Evolutionary conservation across 2,888 invertebrate genomes (phyloP).

Genomic region (Eucriotettix oculatus): DNA sequence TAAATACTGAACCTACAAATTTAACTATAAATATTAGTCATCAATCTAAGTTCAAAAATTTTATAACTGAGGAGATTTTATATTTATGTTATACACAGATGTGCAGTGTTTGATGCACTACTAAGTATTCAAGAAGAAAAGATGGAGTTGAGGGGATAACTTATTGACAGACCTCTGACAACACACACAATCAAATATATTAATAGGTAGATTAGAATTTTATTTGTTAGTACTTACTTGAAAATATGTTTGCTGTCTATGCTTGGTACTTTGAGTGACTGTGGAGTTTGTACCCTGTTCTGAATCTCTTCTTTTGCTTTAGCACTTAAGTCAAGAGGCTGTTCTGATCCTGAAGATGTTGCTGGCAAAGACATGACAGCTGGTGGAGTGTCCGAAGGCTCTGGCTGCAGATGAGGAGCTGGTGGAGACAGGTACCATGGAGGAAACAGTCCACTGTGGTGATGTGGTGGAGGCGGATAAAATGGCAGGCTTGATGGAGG

Average conservation of each 20-base stretch:
- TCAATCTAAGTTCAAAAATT: too few species aligned
- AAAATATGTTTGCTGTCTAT: constrained; percentile 44
- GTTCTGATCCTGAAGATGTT: constrained; percentile 33
- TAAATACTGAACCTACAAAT: too few species aligned
- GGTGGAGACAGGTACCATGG: constrained; percentile 32
- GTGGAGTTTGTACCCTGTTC: constrained; percentile 2
- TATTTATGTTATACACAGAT: too few species aligned
- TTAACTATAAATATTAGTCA: too few species aligned
- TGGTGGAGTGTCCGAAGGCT: constrained; percentile 21
- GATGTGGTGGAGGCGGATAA: constrained; percentile 19
- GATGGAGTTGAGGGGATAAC: not conserved
- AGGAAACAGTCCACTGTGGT: constrained; percentile 18
- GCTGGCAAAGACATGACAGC: constrained; percentile 25
- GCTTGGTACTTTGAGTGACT: constrained; percentile 18
- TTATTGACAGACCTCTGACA: not conserved
- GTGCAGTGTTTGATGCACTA: too few species aligned
- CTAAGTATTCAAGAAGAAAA: not conserved
- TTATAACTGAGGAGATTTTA: too few species aligned
- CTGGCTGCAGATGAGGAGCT: constrained; percentile 18
- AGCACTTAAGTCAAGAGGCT: constrained; percentile 74
- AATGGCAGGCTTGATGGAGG: constrained; percentile 18
- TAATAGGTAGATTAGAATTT: not conserved
- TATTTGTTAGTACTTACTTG: constrained; percentile 46
- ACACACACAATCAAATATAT: not conserved
- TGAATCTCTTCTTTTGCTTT: constrained; percentile 26